Conservation (phyloP, 2,797 vertebrate species). For the Aratinga solstitialis region DNA sequence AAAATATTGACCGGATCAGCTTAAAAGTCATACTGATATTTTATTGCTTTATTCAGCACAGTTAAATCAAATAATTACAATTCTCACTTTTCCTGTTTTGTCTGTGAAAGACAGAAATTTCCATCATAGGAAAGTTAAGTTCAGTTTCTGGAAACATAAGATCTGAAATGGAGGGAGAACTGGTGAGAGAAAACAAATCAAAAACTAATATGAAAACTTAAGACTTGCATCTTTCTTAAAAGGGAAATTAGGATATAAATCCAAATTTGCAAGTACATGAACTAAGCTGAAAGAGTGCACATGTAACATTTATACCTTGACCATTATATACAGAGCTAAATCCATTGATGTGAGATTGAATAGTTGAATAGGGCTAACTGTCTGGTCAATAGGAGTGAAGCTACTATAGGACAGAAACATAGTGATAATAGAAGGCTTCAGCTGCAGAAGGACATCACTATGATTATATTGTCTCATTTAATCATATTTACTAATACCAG, state of each 20-base stretch:
- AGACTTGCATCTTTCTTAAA: background rate
- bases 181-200: background rate
- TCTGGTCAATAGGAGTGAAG: constrained; percentile 60
- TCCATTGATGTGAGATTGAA: constrained; percentile 72
- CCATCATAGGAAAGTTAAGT: background rate
- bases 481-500: constrained; percentile 45
- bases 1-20: background rate
- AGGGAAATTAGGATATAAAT: background rate
- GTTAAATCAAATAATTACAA: constrained; percentile 16
- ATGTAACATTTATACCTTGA: constrained; percentile 40
- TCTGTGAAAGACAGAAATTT: background rate
- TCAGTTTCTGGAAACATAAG: background rate
- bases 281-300: constrained; percentile 13
- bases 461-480: constrained; percentile 61
- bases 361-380: constrained; percentile 74
- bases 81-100: background rate
- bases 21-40: background rate
- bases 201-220: background rate
- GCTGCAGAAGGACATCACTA: constrained; percentile 31
- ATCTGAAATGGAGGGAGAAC: background rate
- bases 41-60: constrained; percentile 33
- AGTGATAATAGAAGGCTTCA: constrained; percentile 42
- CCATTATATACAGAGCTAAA: constrained; percentile 23
- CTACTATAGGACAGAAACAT: constrained; percentile 5
- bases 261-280: background rate